A percentile compares a stretch with the other conserved stretches of the same genome.
These are phyloP conservation scores for Tyrannus savana DNA, from an alignment of 2,113 vertebrate genomes.

Conservation along the genomic window DNA sequence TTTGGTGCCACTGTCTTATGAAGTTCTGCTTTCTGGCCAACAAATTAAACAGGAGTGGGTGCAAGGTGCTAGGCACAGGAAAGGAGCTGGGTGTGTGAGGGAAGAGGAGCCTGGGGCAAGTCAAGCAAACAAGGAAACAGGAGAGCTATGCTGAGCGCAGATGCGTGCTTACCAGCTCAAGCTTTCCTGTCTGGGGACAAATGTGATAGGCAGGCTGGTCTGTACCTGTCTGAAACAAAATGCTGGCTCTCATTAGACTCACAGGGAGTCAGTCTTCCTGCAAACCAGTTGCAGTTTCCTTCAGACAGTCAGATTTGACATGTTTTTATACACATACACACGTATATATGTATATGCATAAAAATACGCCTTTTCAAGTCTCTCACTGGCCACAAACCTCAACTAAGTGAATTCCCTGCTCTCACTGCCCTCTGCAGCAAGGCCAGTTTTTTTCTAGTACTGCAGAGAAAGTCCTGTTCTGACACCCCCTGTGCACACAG, in stretches of 20 bases:
- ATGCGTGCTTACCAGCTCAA: neutral
- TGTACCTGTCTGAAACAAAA: neutral
- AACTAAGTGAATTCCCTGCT: neutral
- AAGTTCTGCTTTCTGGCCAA: neutral
- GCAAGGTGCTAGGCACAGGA: neutral
- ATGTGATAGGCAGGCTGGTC: neutral
- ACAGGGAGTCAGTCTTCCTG: neutral
- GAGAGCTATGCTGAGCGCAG: neutral
- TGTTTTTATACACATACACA: neutral
- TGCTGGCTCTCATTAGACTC: neutral
- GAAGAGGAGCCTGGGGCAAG: neutral
- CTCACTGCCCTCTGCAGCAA: fast-evolving
- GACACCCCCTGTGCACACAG: neutral
- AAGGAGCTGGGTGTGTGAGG: neutral
- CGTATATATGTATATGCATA: neutral
- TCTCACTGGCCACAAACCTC: neutral
- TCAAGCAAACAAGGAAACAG: neutral
- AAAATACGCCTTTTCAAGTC: neutral
- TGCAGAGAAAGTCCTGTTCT: neutral
- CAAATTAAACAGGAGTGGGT: neutral
- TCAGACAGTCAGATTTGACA: neutral
- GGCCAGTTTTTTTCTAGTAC: neutral
- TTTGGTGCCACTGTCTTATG: neutral
- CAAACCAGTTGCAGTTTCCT: neutral
- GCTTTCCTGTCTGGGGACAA: neutral